Evolutionary conservation across 2,797 vertebrate genomes (phyloP).

Genomic region (Coilia nasus): DNA sequence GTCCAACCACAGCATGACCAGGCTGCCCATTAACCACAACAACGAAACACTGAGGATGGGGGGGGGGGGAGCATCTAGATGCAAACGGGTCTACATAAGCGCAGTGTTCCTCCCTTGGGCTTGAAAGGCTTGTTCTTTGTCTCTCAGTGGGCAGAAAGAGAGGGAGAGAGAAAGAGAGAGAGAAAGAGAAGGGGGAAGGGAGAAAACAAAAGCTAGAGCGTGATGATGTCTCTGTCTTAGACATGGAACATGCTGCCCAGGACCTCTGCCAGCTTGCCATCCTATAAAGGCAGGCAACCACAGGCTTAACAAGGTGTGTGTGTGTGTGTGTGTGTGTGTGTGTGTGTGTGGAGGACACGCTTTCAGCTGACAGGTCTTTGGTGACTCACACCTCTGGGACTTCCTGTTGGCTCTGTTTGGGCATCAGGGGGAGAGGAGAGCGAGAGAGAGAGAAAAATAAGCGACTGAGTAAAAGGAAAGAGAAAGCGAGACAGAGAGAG

Average conservation of each 20-base stretch:
- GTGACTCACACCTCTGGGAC: conserved; percentile 13
- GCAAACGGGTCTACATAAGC: background rate
- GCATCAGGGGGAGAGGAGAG: background rate
- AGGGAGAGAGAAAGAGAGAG: background rate
- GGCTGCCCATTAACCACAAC: background rate
- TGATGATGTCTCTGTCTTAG: conserved; percentile 1
- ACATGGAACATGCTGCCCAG: background rate
- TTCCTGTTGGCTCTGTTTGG: conserved; percentile 23
- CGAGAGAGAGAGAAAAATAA: background rate
- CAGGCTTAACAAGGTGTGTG: background rate
- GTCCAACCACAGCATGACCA: background rate
- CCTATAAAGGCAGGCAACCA: background rate
- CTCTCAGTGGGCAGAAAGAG: background rate
- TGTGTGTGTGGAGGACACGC: background rate
- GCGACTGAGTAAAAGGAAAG: background rate
- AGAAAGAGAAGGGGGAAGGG: background rate
- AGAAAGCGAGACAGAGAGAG: background rate
- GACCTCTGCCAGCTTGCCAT: background rate
- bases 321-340: background rate
- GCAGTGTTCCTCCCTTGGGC: background rate
- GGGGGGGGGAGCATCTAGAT: background rate
- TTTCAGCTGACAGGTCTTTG: conserved; percentile 3
- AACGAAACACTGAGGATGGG: background rate
- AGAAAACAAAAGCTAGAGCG: background rate
- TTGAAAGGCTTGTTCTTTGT: background rate